A percentile compares a stretch with the other conserved stretches of the same genome.
phyloP scores from a whole-genome alignment of 2,797 vertebrate genomes.

The Spondyliosoma cantharus region DNA sequence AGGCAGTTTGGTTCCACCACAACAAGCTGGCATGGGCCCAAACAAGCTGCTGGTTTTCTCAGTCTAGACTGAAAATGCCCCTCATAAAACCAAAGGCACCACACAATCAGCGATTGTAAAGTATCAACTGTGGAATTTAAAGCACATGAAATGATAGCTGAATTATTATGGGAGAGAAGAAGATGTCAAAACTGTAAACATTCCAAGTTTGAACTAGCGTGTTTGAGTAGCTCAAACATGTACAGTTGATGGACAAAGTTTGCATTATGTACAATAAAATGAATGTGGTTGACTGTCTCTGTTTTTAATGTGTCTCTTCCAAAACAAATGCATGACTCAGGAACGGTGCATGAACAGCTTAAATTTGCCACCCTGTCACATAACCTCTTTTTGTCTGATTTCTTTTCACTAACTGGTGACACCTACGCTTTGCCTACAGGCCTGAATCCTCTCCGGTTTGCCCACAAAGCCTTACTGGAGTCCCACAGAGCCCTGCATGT shows the following conservation, averaged over 20 bases:
- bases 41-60: conserved; percentile 65
- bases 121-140: conserved; percentile 39
- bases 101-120: conserved; percentile 49
- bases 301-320: conserved; percentile 1
- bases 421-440: conserved; percentile 41
- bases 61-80: conserved; percentile 72
- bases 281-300: conserved; percentile 5
- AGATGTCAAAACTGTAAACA: conserved; percentile 21
- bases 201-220: conserved; percentile 25
- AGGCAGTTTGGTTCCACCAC: conserved; percentile 61
- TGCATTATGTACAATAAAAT: conserved; percentile 5
- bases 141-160: conserved; percentile 30
- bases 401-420: conserved; percentile 40
- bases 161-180: conserved; percentile 16
- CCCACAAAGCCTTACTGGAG: conserved; percentile 49
- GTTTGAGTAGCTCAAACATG: conserved; percentile 22
- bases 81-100: conserved; percentile 59
- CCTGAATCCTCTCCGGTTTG: conserved; percentile 13
- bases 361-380: conserved; percentile 17
- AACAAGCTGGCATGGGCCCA: conserved; percentile 70
- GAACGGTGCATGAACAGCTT: conserved; percentile 1
- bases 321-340: conserved; percentile 1
- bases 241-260: conserved; percentile 12
- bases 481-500: conserved; percentile 53
- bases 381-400: conserved; percentile 16